Evolutionary conservation across 2,888 invertebrate genomes (phyloP), one percentile per base, ranked within the genome.

Genomic region (Harpalus rufipes): DNA sequence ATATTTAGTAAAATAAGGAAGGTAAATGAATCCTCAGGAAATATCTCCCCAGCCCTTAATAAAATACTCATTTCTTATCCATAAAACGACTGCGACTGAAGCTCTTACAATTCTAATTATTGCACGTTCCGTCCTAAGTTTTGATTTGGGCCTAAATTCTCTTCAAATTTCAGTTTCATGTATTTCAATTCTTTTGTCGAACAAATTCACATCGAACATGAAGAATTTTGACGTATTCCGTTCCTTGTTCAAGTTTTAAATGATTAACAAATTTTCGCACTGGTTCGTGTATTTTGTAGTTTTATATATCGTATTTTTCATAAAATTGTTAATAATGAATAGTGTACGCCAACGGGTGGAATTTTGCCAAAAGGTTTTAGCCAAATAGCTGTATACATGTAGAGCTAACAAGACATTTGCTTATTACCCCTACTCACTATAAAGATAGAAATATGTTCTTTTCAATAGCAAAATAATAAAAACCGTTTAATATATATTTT

Each of bases 261-360:
- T 78, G 39, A 78, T 78, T 58, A 76, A 76, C 68, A 51, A 84
- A 74, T 59, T 82, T 83, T 84, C 78, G 76, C 84, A 84, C 84
- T 84, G 25, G 78, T 83, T 83, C 76, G 76, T 76, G 83, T 78
- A 78, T 84, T 84, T 84, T 84, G 84, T 84, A 84, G 84, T 84
- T 84, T 84, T 84, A 84, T 84, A 84, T 78, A 78, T 44, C 51
- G 78, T 78, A 63, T 84, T 84, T 83, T 84, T 84, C 76, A 84
- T 84, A 84, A 84, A 84, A 84, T 84, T 84, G 84, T 84, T 84
- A 63, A 84, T 78, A 84, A 74, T 74, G 74, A 84, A 63, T 81
- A 84, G 63, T 78, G 39, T 63, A 78, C 78, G 78, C 84, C 84
- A 84, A 78, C 39, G 5, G 72, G 72, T 74, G 72, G 44, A 68